A percentile compares a stretch with the other conserved stretches of the same genome.
These are phyloP conservation scores for Lasiurus cinereus DNA, from an alignment of 2,113 vertebrate species.

Conservation along the genomic window DNA sequence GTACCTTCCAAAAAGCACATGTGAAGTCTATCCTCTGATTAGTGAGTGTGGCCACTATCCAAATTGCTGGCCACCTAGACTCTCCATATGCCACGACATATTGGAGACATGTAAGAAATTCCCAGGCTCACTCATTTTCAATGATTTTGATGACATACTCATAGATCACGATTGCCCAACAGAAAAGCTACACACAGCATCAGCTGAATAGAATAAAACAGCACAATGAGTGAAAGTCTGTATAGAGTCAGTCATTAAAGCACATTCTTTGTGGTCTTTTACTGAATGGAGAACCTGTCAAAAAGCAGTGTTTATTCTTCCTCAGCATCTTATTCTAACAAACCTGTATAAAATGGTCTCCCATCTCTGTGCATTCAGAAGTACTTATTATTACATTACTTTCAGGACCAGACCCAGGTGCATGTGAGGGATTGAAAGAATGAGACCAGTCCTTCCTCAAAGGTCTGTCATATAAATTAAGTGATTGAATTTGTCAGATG, in stretches of 20 bases:
- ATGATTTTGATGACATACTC: slow-evolving; percentile 52
- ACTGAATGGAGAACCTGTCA: slow-evolving; percentile 20
- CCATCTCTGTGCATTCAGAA: slow-evolving; percentile 29
- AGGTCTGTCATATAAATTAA: slow-evolving; percentile 11
- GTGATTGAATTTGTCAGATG: neutral
- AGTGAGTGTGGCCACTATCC: slow-evolving; percentile 66
- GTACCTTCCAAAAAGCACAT: slow-evolving; percentile 69
- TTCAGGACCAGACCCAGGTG: neutral
- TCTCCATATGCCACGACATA: slow-evolving; percentile 70
- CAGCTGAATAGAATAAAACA: neutral
- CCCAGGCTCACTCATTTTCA: slow-evolving; percentile 32
- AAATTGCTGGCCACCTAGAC: slow-evolving; percentile 68
- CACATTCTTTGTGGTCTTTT: slow-evolving; percentile 40
- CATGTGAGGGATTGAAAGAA: slow-evolving; percentile 42
- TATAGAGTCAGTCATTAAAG: slow-evolving; percentile 19
- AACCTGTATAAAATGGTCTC: neutral
- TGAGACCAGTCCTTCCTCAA: neutral
- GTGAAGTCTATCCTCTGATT: slow-evolving; percentile 71
- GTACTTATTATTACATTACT: slow-evolving; percentile 34
- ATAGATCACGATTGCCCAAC: slow-evolving; percentile 52
- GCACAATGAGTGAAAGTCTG: neutral
- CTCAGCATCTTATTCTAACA: slow-evolving; percentile 54
- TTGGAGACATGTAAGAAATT: slow-evolving; percentile 69
- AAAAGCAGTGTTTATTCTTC: neutral
- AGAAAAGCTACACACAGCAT: slow-evolving; percentile 18